A percentile compares a stretch with the other conserved stretches of the same genome.
Conservation (phyloP, 2,113 vertebrate genomes). For the Tragulus kanchil region DNA sequence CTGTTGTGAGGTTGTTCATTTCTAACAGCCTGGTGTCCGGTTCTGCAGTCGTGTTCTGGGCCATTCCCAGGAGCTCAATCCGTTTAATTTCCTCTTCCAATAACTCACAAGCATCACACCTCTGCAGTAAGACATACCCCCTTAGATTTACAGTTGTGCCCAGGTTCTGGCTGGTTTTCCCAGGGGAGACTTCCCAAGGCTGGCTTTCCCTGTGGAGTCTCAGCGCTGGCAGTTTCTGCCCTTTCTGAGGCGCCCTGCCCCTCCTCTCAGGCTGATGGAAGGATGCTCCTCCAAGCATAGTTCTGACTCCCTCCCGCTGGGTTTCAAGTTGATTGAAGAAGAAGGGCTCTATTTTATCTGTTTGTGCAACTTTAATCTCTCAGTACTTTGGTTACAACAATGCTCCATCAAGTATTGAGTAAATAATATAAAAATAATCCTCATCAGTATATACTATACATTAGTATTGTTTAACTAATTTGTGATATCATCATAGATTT, state of each 20-base stretch:
- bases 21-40: fast-evolving
- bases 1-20: not conserved
- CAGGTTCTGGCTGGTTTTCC: not conserved
- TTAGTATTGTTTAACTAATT: not conserved
- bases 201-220: not conserved
- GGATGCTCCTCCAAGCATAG: fast-evolving
- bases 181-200: fast-evolving
- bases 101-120: fast-evolving
- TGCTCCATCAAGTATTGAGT: not conserved
- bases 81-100: not conserved
- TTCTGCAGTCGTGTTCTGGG: not conserved
- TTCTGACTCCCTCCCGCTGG: not conserved
- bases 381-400: not conserved
- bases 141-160: not conserved
- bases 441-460: not conserved
- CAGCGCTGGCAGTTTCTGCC: fast-evolving
- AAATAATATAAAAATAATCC: not conserved
- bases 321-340: not conserved
- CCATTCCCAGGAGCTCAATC: not conserved
- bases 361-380: not conserved
- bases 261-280: fast-evolving
- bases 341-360: not conserved
- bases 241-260: too few species aligned
- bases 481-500: not conserved
- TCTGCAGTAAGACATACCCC: fast-evolving